Evolutionary conservation across 2,113 vertebrate genomes (phyloP).

Genomic region (Actenoides lindsayi): DNA sequence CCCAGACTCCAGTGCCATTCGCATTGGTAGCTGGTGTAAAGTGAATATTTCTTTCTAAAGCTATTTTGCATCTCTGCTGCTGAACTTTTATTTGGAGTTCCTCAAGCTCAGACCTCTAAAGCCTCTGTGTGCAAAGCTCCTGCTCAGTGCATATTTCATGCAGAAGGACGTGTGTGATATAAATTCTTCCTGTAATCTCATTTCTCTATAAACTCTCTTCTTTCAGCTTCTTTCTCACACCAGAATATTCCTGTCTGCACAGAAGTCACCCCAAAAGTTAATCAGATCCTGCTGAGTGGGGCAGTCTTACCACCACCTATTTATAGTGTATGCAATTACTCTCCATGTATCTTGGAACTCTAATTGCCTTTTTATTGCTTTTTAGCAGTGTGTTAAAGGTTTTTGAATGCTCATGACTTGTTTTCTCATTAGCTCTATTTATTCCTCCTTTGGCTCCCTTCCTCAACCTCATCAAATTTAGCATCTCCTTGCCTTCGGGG

Average conservation of each 20-base stretch:
- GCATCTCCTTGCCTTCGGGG: background rate
- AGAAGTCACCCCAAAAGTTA: slow-evolving; percentile 55
- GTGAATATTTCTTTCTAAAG: background rate
- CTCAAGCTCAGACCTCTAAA: background rate
- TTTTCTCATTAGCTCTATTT: slow-evolving; percentile 65
- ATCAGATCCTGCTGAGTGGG: slow-evolving; percentile 30
- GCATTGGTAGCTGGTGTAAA: background rate
- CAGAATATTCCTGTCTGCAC: background rate
- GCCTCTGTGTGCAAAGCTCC: background rate
- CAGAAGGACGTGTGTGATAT: background rate
- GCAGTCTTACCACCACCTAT: slow-evolving; percentile 45
- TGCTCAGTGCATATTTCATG: background rate
- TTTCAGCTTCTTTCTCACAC: background rate
- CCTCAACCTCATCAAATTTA: slow-evolving; percentile 38
- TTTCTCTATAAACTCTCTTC: background rate
- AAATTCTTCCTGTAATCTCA: slow-evolving; percentile 5
- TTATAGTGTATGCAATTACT: slow-evolving; percentile 56
- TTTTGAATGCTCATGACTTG: slow-evolving; percentile 58
- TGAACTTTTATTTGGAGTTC: background rate
- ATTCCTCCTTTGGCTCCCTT: slow-evolving; percentile 59
- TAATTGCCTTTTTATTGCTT: slow-evolving; percentile 72
- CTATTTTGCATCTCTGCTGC: background rate
- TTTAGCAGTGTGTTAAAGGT: slow-evolving; percentile 65
- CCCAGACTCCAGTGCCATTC: background rate
- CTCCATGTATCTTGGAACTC: slow-evolving; percentile 25